Conservation (phyloP, 1,140 invertebrate species). For the Trichonephila clavata region DNA sequence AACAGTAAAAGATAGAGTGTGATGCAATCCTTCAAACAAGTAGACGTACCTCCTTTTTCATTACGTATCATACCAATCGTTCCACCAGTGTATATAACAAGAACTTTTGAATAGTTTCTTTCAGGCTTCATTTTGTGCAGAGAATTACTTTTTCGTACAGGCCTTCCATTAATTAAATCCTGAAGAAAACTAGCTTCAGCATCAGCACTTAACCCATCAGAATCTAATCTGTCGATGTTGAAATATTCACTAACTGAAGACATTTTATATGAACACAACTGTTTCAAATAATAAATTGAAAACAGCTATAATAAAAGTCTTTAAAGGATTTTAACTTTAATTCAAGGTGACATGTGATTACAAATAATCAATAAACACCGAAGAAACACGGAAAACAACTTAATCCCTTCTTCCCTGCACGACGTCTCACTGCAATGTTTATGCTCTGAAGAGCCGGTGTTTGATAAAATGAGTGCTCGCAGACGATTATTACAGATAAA, state of each 20-base stretch:
- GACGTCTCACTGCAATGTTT: not conserved
- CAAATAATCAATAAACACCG: not conserved
- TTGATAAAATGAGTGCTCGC: too few species aligned
- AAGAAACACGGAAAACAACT: not conserved
- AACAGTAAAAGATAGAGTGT: too few species aligned
- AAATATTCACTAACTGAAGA: conserved; percentile 23
- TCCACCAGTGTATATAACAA: conserved; percentile 93
- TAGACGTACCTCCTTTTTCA: conserved; percentile 84
- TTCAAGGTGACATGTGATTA: not conserved
- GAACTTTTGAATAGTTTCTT: conserved; percentile 81
- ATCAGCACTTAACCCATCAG: not conserved
- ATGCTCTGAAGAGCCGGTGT: not conserved
- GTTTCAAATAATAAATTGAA: not conserved
- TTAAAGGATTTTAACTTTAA: not conserved
- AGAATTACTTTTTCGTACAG: conserved; percentile 64
- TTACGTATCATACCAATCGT: conserved; percentile 94
- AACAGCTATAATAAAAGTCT: not conserved
- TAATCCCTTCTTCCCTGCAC: not conserved
- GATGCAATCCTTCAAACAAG: too few species aligned
- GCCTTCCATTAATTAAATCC: conserved; percentile 46
- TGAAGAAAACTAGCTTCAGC: conserved; percentile 22
- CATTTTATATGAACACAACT: not conserved
- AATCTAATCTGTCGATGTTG: not conserved
- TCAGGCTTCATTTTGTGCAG: conserved; percentile 65
- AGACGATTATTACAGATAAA: too few species aligned